Evolutionary conservation across 2,888 invertebrate species (phyloP), one percentile per base, ranked within the genome.

Genomic region (Carcina quercana): DNA sequence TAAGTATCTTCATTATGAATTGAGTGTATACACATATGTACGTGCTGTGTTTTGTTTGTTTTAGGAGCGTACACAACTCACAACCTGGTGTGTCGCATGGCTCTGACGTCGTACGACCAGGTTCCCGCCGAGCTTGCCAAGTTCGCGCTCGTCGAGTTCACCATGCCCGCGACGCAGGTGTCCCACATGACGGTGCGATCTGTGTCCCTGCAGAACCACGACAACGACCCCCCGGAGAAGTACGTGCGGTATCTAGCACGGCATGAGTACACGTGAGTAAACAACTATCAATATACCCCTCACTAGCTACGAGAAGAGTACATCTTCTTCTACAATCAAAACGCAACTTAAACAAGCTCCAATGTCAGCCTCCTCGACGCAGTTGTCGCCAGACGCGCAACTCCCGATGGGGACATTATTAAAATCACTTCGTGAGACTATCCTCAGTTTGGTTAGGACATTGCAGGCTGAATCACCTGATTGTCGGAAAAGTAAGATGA

Each of bases 51-150:
- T 19, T 19, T n/a, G n/a, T n/a, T 3, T 2, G n/a, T 12, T 13
- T 28, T 60, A 97, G 97, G 97, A 32, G 98, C 99, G 13, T 99
- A 99, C 80, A 98, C 98, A 41, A 96, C 95, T 12, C 98, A 99
- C 86, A 91, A 97, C 69, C 89, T 99, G 82, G 93, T 95, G 42
- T 95, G 97, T 61, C 91, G 95, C 40, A 91, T 99, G 87, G 95
- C 96, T 40, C 87, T 99, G 45, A 98, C 97, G 13, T 96, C 96
- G 28, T 99, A 95, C 84, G 99, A 99, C 82, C 95, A 97, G 83
- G 91, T 98, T 63, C 99, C 99, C 14, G 96, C 95, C 44, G 91
- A 93, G 70, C 87, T 98, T 67, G 92, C 96, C 40, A 92, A 92
- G 48, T 91, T 89, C 73, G 94, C 95, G 50, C 89, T 89, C 66